Conservation (phyloP, 2,113 vertebrate species). For the Meles meles region DNA sequence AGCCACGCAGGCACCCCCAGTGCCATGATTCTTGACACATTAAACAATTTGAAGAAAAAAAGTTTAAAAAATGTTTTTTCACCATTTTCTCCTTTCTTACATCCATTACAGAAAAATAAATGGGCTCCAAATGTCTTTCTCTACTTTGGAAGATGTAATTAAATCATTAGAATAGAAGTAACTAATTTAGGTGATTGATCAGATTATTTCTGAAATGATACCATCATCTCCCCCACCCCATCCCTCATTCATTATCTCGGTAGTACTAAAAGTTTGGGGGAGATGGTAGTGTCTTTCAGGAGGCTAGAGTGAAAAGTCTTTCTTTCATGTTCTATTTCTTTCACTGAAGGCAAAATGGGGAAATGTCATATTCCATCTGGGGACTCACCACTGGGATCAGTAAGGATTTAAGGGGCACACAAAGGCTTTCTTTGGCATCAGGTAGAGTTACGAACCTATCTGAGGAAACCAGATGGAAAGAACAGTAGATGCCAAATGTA, state of each 20-base stretch:
- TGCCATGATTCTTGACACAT: not conserved
- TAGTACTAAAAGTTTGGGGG: not conserved
- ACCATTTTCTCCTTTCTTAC: too few relatives aligned
- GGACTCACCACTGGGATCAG: not conserved
- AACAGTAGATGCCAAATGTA: not conserved
- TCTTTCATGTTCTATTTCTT: not conserved
- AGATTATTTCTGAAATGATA: not conserved
- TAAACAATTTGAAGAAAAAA: not conserved
- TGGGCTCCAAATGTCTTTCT: not conserved
- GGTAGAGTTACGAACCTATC: not conserved
- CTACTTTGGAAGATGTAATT: not conserved
- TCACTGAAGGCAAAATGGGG: not conserved
- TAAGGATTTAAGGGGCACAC: not conserved
- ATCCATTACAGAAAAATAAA: not conserved
- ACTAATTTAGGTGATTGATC: not conserved
- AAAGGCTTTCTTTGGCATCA: not conserved
- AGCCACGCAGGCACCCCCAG: not conserved
- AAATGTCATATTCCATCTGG: not conserved
- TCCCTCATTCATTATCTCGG: not conserved
- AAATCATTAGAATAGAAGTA: not conserved
- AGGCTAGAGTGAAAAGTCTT: not conserved
- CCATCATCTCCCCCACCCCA: accelerated
- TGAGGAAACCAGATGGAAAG: not conserved
- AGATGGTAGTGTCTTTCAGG: not conserved
- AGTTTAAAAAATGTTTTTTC: not conserved